A percentile compares a stretch with the other conserved stretches of the same genome.
These are phyloP conservation scores for Trichogramma pretiosum DNA, from an alignment of 1,140 invertebrate species.

Conservation along the genomic window DNA sequence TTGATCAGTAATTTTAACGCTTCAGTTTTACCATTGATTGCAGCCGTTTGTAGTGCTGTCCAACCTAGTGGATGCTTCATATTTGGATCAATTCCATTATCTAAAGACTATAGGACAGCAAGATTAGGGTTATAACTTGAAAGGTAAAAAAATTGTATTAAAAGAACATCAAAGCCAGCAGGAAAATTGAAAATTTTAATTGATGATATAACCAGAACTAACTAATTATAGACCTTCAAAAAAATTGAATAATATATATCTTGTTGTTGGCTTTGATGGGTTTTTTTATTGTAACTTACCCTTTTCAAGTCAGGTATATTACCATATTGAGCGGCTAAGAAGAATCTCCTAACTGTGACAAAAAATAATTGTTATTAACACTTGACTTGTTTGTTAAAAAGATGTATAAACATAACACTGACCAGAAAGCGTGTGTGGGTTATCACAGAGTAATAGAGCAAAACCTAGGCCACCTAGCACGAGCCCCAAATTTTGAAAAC, in stretches of 20 bases:
- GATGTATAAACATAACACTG: conserved; percentile 6
- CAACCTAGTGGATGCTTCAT: conserved; percentile 66
- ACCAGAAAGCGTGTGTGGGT: conserved; percentile 25
- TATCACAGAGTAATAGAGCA: conserved; percentile 22
- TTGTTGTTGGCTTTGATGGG: too few relatives aligned
- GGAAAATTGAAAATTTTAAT: conserved; percentile 6
- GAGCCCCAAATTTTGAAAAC: conserved; percentile 11
- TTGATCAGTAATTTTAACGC: conserved; percentile 61
- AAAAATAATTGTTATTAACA: too few relatives aligned
- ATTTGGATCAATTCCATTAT: conserved; percentile 51
- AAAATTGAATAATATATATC: too few relatives aligned
- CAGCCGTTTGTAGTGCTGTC: conserved; percentile 78
- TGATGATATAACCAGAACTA: too few relatives aligned
- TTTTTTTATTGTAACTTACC: too few relatives aligned
- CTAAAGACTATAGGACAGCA: conserved; percentile 25
- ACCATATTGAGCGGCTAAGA: conserved; percentile 55
- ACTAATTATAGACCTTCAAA: too few relatives aligned
- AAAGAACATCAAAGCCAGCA: too few relatives aligned
- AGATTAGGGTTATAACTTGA: conserved; percentile 10
- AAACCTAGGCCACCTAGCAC: conserved; percentile 26
- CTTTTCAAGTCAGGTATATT: conserved; percentile 51
- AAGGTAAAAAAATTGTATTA: conserved; percentile 8
- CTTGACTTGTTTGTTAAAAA: too few relatives aligned
- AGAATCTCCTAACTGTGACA: conserved; percentile 51
- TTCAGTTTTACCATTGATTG: conserved; percentile 62